These are phyloP conservation scores for Tichodroma muraria DNA, from an alignment of 2,113 vertebrate species.

Conservation along the genomic window DNA sequence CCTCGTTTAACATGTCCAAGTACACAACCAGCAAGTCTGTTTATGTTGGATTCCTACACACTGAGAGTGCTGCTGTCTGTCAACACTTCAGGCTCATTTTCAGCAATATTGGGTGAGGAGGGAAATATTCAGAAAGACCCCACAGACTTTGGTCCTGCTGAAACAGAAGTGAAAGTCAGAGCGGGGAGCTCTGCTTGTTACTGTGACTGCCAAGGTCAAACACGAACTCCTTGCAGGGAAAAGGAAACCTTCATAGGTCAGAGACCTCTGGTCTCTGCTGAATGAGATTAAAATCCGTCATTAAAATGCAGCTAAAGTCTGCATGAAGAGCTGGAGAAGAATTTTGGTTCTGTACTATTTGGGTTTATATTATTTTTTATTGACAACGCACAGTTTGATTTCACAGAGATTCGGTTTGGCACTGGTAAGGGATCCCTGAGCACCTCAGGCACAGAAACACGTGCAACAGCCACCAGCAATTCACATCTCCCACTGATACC, in stretches of 20 bases:
- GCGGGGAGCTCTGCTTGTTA: neutral
- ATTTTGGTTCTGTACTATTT: neutral
- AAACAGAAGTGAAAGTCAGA: neutral
- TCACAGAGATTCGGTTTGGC: neutral
- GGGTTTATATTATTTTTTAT: neutral
- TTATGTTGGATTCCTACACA: constrained; percentile 51
- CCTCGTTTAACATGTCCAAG: constrained; percentile 54
- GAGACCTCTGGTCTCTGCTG: neutral
- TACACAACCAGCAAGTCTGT: constrained; percentile 53
- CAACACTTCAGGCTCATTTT: constrained; percentile 47
- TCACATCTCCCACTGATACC: neutral
- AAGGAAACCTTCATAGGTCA: neutral
- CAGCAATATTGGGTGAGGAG: neutral
- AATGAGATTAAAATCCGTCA: neutral
- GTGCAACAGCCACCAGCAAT: neutral
- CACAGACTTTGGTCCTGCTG: neutral
- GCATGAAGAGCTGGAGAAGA: neutral
- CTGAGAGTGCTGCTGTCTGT: constrained; percentile 39
- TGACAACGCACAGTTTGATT: neutral
- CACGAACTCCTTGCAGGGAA: neutral
- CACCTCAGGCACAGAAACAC: neutral
- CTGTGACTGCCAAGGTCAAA: neutral
- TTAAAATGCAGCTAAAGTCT: neutral
- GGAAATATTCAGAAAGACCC: neutral
- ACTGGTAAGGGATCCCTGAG: neutral